These are phyloP conservation scores for Pyxicephalus adspersus DNA, from an alignment of 2,113 vertebrate genomes.

Conservation along the genomic window DNA sequence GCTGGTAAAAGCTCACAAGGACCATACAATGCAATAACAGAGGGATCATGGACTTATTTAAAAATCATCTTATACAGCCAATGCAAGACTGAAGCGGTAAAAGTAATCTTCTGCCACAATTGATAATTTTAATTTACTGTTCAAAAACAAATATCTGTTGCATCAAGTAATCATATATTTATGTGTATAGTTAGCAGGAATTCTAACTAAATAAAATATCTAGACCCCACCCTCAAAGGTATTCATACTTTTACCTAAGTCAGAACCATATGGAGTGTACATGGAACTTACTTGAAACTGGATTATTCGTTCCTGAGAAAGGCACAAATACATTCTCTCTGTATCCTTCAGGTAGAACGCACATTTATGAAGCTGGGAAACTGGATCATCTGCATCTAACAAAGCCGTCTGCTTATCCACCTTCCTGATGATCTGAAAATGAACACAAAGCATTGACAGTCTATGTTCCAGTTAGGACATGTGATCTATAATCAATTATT, in stretches of 20 bases:
- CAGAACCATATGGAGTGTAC: neutral
- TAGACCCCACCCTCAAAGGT: neutral
- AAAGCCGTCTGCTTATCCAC: conserved; percentile 98
- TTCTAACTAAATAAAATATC: neutral
- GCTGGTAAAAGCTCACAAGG: no score
- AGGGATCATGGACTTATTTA: no score
- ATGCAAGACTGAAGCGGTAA: no score
- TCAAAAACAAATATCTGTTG: no score
- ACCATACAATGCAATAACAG: no score
- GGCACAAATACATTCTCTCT: conserved; percentile 99
- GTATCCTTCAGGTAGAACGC: conserved; percentile 99
- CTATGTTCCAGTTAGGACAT: neutral
- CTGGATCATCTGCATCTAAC: conserved; percentile 96
- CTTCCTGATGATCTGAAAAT: conserved; percentile 92
- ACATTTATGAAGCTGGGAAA: conserved; percentile 99
- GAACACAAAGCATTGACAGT: neutral
- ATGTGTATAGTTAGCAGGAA: neutral
- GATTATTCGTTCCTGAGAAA: conserved; percentile 99
- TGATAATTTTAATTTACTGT: no score
- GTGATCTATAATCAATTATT: no score
- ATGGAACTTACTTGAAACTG: conserved; percentile 92
- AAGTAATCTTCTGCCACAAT: no score
- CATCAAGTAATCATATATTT: no score
- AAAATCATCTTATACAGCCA: no score
- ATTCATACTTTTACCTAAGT: neutral